Percentiles rank a stretch among this genome's conserved stretches.
These are phyloP conservation scores for Rhagoletis pomonella DNA, from an alignment of 1,140 invertebrate genomes.

Conservation along the genomic window DNA sequence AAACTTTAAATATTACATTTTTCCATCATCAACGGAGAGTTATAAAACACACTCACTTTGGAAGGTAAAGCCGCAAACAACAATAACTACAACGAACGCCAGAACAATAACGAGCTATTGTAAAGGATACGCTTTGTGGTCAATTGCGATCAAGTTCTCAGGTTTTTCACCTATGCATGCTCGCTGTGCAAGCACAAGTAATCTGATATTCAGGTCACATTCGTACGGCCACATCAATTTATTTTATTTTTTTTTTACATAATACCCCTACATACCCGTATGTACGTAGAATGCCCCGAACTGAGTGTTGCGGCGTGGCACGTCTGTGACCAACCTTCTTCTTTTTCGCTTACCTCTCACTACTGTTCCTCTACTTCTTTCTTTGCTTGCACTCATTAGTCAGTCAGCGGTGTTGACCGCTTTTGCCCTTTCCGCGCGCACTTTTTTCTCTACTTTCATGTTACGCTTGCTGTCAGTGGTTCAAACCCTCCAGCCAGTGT, in stretches of 20 bases:
- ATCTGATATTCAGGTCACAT: conserved; percentile 50
- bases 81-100: not conserved
- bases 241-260: conserved; percentile 44
- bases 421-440: too few relatives aligned
- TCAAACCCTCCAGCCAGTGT: not conserved
- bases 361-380: not conserved
- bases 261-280: not conserved
- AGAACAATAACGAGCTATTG: not conserved
- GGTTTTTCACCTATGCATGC: conserved; percentile 38
- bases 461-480: not conserved
- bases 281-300: not conserved
- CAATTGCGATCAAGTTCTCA: conserved; percentile 45
- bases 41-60: not conserved
- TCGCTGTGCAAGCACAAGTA: not conserved
- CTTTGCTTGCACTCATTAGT: not conserved
- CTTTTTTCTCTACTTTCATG: not conserved
- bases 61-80: not conserved
- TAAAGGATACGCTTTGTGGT: conserved; percentile 50
- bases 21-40: too few relatives aligned
- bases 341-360: not conserved
- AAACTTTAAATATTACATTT: too few relatives aligned
- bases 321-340: conserved; percentile 30
- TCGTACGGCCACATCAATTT: conserved; percentile 20
- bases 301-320: conserved; percentile 9
- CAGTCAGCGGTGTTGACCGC: too few relatives aligned